A percentile compares a stretch with the other conserved stretches of the same genome.
These are phyloP conservation scores for Aquatica leii DNA, from an alignment of 2,888 invertebrate genomes.

Conservation along the genomic window DNA sequence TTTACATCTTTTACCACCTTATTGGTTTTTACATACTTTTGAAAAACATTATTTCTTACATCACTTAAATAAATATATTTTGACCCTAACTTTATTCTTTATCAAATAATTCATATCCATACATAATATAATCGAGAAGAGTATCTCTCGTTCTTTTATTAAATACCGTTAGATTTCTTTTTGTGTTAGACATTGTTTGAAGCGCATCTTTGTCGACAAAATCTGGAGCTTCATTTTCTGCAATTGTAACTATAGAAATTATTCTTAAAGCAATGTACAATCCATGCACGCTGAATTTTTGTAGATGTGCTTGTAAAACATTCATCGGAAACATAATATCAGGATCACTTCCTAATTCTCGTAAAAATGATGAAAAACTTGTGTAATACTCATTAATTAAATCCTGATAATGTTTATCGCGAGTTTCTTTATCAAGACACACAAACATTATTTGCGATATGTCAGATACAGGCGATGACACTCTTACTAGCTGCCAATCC, in stretches of 20 bases:
- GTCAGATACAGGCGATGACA: slow-evolving; percentile 47
- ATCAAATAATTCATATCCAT: too few species aligned
- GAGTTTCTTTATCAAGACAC: slow-evolving; percentile 46
- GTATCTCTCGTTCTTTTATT: too few species aligned
- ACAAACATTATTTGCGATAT: slow-evolving; percentile 50
- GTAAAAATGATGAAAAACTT: slow-evolving; percentile 42
- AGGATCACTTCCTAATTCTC: slow-evolving; percentile 44
- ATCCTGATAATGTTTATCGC: slow-evolving; percentile 45
- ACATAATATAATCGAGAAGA: too few species aligned
- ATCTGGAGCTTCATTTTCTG: neutral
- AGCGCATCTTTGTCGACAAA: too few species aligned
- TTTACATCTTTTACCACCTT: too few species aligned
- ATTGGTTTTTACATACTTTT: too few species aligned
- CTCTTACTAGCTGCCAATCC: slow-evolving; percentile 40
- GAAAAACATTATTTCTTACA: too few species aligned
- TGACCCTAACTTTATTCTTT: too few species aligned
- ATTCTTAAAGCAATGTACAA: slow-evolving; percentile 37
- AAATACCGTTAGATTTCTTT: too few species aligned
- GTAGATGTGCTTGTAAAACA: slow-evolving; percentile 44
- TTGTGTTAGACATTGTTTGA: too few species aligned
- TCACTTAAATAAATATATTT: too few species aligned
- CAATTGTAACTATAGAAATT: neutral
- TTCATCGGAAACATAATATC: slow-evolving; percentile 46
- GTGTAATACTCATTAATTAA: slow-evolving; percentile 49
- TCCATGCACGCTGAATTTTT: slow-evolving; percentile 44